Conservation (phyloP, 2,888 invertebrate genomes). For the Stenodema calcarata region DNA sequence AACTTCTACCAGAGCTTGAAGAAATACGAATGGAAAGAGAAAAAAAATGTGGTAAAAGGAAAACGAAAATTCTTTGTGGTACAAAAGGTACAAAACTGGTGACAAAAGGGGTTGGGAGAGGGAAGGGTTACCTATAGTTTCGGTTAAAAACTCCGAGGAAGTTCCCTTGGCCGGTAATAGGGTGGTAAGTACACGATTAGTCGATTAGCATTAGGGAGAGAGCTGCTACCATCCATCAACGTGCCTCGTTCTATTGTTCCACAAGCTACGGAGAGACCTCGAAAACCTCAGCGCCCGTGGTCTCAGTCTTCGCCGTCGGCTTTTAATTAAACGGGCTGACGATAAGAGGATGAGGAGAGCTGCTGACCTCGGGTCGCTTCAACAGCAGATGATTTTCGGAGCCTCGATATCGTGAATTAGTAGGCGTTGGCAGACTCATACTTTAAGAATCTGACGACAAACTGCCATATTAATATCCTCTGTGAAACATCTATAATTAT, state of each 20-base stretch:
- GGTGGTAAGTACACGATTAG: slow-evolving; percentile 55
- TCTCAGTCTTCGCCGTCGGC: background rate
- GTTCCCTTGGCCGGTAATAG: slow-evolving; percentile 51
- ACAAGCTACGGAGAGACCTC: background rate
- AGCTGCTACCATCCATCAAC: slow-evolving; percentile 47
- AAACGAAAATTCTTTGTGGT: background rate
- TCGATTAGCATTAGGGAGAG: slow-evolving; percentile 55
- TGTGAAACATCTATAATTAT: too few relatives aligned
- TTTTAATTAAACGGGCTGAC: background rate
- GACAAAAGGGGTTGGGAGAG: background rate
- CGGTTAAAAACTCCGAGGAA: slow-evolving; percentile 39
- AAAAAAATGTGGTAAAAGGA: background rate
- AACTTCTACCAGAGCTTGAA: background rate
- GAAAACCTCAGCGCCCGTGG: background rate
- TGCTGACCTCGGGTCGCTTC: background rate
- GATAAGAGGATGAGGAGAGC: background rate
- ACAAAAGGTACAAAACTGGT: slow-evolving; percentile 16
- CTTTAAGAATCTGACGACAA: too few relatives aligned
- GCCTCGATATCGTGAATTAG: too few relatives aligned
- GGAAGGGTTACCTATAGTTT: background rate
- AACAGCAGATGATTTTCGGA: background rate
- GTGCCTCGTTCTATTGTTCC: background rate
- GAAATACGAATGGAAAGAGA: background rate
- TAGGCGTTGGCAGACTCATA: too few relatives aligned
- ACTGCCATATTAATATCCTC: too few relatives aligned